Base-by-base conservation (phyloP, 2,888 invertebrate genomes). In the Pseudolycoriella hygida region DNA sequence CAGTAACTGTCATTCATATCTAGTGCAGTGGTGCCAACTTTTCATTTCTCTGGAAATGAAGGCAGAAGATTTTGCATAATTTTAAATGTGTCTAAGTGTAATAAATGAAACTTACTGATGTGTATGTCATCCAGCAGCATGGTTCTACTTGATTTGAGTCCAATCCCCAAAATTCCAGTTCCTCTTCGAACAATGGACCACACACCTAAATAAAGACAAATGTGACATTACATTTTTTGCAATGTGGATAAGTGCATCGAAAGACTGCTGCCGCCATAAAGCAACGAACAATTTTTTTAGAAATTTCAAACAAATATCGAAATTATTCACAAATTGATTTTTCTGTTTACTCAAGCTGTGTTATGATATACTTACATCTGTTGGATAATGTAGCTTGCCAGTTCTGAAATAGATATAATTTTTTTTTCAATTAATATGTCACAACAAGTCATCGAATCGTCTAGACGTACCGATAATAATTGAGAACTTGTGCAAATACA, bases 51-150 rank as follows among this genome's bases (percentile, higher is more conserved):
- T n/a, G n/a, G n/a, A n/a, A n/a, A n/a, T n/a, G n/a, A n/a, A n/a
- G n/a, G n/a, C n/a, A n/a, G n/a, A n/a, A n/a, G n/a, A n/a, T n/a
- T n/a, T n/a, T n/a, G n/a, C n/a, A n/a, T n/a, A n/a, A n/a, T n/a
- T n/a, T n/a, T n/a, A n/a, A n/a, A n/a, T n/a, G n/a, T n/a, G n/a
- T n/a, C n/a, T n/a, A n/a, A n/a, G n/a, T n/a, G n/a, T n/a, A n/a
- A n/a, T n/a, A n/a, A n/a, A n/a, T n/a, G n/a, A n/a, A n/a, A n/a
- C 25, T 25, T 34, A 34, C 87, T 85, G 84, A 80, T 49, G 89
- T 87, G 58, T 98, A 98, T 11, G 97, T 98, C 96, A 97, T 98
- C 97, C 97, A 98, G 67, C 98, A 98, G 67, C 97, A 98, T 4
- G 97, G 97, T 64, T 97, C 96, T 56, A 97, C 96, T 70, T 98